Conservation (phyloP, 2,797 vertebrate genomes). For the Tokudaia muenninki region DNA sequence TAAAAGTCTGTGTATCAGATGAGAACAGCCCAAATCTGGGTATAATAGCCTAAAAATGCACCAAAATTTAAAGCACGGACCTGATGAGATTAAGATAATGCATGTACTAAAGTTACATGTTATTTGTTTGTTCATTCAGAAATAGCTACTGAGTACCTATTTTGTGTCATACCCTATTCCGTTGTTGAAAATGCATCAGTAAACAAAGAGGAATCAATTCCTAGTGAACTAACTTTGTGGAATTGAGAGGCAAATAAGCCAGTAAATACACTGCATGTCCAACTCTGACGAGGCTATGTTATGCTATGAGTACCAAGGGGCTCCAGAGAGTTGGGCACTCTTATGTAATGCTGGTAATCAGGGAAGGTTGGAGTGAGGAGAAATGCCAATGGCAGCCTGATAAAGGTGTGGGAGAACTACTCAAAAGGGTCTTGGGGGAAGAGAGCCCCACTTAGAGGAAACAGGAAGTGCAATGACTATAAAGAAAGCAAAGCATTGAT, state of each 20-base stretch:
- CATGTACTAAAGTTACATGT: background rate
- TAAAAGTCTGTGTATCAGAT: slow-evolving; percentile 22
- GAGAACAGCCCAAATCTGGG: background rate
- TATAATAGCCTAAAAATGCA: background rate
- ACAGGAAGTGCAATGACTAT: background rate
- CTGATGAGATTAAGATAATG: background rate
- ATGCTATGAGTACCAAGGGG: background rate
- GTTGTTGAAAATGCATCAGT: slow-evolving; percentile 11
- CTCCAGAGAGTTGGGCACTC: background rate
- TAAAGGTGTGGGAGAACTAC: background rate
- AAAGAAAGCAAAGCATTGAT: background rate
- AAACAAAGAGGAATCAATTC: background rate
- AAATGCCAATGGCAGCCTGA: background rate
- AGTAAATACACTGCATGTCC: background rate
- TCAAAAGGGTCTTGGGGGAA: background rate
- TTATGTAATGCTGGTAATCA: background rate
- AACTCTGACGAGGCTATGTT: background rate
- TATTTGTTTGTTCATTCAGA: background rate
- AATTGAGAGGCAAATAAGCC: background rate
- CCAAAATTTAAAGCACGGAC: background rate
- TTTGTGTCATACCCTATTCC: background rate
- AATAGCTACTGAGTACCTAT: background rate
- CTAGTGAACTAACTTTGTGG: background rate
- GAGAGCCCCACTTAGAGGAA: background rate
- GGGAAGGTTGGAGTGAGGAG: background rate